Base-by-base conservation (phyloP, 2,888 invertebrate genomes). In the Xylophagus ater region DNA sequence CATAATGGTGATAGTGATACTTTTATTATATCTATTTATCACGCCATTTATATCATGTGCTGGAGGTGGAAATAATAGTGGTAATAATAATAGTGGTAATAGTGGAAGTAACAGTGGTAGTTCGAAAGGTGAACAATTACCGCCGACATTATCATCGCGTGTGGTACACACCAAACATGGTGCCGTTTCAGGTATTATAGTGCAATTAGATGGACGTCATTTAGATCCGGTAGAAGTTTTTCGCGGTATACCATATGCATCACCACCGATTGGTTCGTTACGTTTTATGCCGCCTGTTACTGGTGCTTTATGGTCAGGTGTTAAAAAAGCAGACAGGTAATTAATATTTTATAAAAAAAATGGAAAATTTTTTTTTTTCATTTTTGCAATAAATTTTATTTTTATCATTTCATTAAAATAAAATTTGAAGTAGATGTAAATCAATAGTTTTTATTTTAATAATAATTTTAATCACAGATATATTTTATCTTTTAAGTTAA, bases 201-300 rank as follows among this genome's bases (percentile, higher is more conserved):
- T 85, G 40, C 81, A 82, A 44, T 76, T 85, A 51, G 86, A 87
- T 53, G 75, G 80, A 17, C 76, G 85, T 49, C 81, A 78, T 58
- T 66, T 88, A 51, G 87, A 87, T 61, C 83, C 86, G 40, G 92
- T 94, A 14, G 93, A 93, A 63, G 85, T 88, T 47, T 94, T 89
- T 62, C 74, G 86, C 35, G 94, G 94, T 6, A 81, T 96, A 43
- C 93, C 93, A 4, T 96, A 94, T 64, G 96, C 93, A 18, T 88
- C 90, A 33, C 85, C 94, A 15, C 92, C 93, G 21, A 69, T 84
- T 29, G 90, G 88, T 5, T 79, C 81, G 41, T 68, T 94, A 44
- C 74, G 96, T 43, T 96, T 96, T 64, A 93, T 94, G 90, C 93
- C 93, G 9, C 94, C 94, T 14, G 90, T 92, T 15, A 87, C 86